A percentile compares a stretch with the other conserved stretches of the same genome.
These are phyloP conservation scores for Microcaecilia unicolor DNA, from an alignment of 2,797 vertebrate genomes.

Conservation along the genomic window DNA sequence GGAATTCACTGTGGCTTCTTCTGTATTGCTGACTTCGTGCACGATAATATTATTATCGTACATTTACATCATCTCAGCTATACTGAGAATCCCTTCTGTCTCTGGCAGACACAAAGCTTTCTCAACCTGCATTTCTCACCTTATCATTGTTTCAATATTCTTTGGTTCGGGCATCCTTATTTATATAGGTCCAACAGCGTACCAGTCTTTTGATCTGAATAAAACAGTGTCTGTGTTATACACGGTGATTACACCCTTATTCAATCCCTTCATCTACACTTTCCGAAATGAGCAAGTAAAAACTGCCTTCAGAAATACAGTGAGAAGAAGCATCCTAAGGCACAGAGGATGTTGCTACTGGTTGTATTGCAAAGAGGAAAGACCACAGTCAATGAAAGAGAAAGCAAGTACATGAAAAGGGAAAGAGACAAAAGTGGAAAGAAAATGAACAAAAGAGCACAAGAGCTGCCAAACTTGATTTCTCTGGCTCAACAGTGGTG, in stretches of 20 bases:
- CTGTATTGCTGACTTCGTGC: no score
- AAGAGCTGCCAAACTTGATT: no score
- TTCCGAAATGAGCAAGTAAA: conserved; percentile 25
- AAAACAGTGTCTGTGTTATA: conserved; percentile 23
- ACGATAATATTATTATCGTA: conserved; percentile 12
- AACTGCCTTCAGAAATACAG: not conserved
- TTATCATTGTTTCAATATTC: conserved; percentile 11
- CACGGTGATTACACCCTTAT: conserved; percentile 10
- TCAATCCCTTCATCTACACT: conserved; percentile 23
- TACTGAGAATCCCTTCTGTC: conserved; percentile 6
- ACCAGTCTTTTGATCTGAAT: not conserved
- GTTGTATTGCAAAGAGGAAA: no score
- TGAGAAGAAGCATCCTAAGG: no score
- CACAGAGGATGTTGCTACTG: no score
- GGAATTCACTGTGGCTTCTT: no score
- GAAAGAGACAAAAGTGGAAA: no score
- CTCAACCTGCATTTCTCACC: conserved; percentile 18
- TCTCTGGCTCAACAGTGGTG: no score
- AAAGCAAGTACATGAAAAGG: no score
- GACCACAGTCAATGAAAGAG: no score
- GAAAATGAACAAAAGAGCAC: no score
- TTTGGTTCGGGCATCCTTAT: conserved; percentile 12
- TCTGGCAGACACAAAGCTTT: conserved; percentile 13
- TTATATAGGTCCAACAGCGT: conserved; percentile 10
- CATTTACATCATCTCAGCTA: conserved; percentile 3